Evolutionary conservation across 2,797 vertebrate species (phyloP).

Genomic region (Rhincodon typus): DNA sequence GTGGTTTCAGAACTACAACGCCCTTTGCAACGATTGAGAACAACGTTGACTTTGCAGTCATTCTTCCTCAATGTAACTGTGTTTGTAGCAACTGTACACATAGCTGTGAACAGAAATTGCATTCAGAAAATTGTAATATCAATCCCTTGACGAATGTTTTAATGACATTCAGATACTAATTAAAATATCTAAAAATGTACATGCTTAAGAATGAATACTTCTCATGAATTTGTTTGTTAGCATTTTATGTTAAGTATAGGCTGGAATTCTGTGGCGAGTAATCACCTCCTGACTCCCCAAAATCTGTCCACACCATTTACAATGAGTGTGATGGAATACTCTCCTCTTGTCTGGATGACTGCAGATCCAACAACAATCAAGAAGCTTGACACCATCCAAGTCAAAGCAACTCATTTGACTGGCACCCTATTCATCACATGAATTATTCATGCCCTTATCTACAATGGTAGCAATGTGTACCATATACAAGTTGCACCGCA

Average conservation of each 20-base stretch:
- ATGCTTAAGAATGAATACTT: not conserved
- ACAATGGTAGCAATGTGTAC: too few species aligned
- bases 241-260: not conserved
- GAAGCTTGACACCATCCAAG: too few species aligned
- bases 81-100: not conserved
- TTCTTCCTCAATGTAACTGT: not conserved
- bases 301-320: too few species aligned
- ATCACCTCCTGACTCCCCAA: too few species aligned
- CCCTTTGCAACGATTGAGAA: slow-evolving; percentile 2
- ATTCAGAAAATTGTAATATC: not conserved
- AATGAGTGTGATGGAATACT: too few species aligned
- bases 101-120: not conserved
- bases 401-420: too few species aligned
- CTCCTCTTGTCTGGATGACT: too few species aligned
- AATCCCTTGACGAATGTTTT: not conserved
- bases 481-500: too few species aligned
- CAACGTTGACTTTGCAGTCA: not conserved
- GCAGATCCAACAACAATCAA: too few species aligned
- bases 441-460: too few species aligned
- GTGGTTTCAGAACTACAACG: not conserved
- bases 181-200: not conserved
- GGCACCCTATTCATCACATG: too few species aligned
- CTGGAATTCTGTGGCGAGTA: too few species aligned
- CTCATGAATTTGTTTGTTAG: not conserved
- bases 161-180: not conserved